phyloP scores from a whole-genome alignment of 2,113 vertebrate species.

The Phaetusa simplex region DNA sequence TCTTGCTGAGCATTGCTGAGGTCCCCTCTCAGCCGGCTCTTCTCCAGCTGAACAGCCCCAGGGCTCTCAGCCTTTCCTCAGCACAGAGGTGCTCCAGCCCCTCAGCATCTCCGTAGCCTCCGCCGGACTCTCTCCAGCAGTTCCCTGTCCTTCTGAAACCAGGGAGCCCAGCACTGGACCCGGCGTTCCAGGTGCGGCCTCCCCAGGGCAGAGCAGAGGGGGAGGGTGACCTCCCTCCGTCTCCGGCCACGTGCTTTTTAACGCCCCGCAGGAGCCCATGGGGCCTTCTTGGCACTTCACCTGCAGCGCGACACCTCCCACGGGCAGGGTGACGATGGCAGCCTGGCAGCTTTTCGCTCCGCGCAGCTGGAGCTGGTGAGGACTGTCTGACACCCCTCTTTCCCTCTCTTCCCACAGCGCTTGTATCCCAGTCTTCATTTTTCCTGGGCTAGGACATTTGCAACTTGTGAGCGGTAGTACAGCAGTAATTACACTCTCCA shows the following conservation, averaged over 20 bases:
- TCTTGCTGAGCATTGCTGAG: background rate
- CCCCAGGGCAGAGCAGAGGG: background rate
- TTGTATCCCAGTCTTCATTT: background rate
- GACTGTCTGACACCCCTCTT: background rate
- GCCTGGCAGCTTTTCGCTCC: background rate
- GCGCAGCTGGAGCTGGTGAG: rapidly evolving
- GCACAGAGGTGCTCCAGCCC: background rate
- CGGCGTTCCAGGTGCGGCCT: too few relatives aligned
- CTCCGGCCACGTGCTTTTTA: background rate
- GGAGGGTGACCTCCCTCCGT: background rate
- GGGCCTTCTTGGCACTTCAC: background rate
- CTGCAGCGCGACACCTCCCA: rapidly evolving
- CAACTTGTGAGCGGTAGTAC: background rate
- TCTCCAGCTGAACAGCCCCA: background rate
- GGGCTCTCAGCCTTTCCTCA: background rate
- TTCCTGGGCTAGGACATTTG: background rate
- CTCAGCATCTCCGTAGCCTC: background rate
- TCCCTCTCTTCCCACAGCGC: background rate
- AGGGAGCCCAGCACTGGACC: background rate
- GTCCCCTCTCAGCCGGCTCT: background rate
- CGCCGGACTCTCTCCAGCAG: background rate
- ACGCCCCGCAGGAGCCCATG: background rate
- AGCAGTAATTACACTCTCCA: conserved; percentile 61
- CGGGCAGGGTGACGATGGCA: rapidly evolving
- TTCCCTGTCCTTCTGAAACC: background rate